Evolutionary conservation across 2,888 invertebrate genomes (phyloP).

Genomic region (Maniola hyperantus): DNA sequence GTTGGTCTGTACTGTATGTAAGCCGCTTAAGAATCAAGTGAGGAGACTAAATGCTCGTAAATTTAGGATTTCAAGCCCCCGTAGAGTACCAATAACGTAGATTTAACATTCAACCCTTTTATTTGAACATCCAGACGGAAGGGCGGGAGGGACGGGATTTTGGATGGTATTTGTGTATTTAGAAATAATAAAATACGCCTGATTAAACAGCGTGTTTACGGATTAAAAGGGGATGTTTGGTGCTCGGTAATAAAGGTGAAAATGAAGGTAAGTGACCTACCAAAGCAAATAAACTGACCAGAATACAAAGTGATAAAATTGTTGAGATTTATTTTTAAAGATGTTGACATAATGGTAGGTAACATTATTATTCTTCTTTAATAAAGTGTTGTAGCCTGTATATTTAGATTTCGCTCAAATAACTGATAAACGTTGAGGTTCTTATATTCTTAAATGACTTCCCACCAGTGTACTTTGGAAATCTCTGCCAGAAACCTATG

Average conservation of each 20-base stretch:
- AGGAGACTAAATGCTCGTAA: slow-evolving; percentile 66
- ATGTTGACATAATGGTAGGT: not conserved
- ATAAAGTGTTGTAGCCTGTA: no score
- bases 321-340: not conserved
- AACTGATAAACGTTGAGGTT: no score
- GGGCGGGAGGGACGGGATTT: slow-evolving; percentile 40
- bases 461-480: no score
- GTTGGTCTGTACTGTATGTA: slow-evolving; percentile 16
- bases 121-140: slow-evolving; percentile 58
- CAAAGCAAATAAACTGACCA: not conserved
- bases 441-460: no score
- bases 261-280: slow-evolving; percentile 20
- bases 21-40: slow-evolving; percentile 60
- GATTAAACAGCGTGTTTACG: slow-evolving; percentile 49
- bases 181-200: slow-evolving; percentile 54
- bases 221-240: slow-evolving; percentile 29
- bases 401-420: no score
- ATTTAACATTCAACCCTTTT: slow-evolving; percentile 60
- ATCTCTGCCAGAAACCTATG: no score
- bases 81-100: slow-evolving; percentile 50
- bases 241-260: slow-evolving; percentile 23
- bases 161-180: slow-evolving; percentile 59
- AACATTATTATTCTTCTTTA: not conserved
- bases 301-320: not conserved
- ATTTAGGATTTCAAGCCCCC: slow-evolving; percentile 62